Conservation (phyloP, 2,888 invertebrate genomes). For the Pseudoips prasinana region DNA sequence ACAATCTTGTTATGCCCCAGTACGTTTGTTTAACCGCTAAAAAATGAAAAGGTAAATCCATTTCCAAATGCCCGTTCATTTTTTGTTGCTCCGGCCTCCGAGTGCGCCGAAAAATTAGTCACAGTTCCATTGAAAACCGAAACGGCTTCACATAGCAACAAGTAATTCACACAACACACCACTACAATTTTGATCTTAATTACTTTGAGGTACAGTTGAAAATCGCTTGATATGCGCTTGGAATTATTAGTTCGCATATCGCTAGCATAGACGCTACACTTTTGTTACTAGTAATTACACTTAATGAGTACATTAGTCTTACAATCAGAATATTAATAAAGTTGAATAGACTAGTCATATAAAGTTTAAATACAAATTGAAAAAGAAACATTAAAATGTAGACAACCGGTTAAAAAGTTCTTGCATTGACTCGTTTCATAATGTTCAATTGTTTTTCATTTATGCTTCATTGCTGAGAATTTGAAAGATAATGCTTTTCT, state of each 20-base stretch:
- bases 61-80: neutral
- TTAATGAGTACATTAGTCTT: slow-evolving; percentile 21
- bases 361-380: neutral
- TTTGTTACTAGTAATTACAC: slow-evolving; percentile 16
- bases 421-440: too few species aligned
- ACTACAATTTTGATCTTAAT: slow-evolving; percentile 11
- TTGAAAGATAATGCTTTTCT: too few species aligned
- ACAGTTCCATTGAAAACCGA: slow-evolving; percentile 20
- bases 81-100: slow-evolving; percentile 10
- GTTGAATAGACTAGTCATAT: too few species aligned
- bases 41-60: too few species aligned
- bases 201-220: neutral
- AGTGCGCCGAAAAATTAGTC: slow-evolving; percentile 24
- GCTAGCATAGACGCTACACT: slow-evolving; percentile 13
- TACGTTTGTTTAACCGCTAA: too few species aligned
- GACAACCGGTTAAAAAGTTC: slow-evolving; percentile 1
- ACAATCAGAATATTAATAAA: slow-evolving; percentile 10
- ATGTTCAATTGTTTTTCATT: too few species aligned
- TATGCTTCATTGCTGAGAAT: too few species aligned
- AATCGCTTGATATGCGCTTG: slow-evolving; percentile 2
- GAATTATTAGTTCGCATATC: slow-evolving; percentile 3
- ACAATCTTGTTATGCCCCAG: too few species aligned
- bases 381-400: neutral
- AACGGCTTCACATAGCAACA: slow-evolving; percentile 32
- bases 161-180: slow-evolving; percentile 3